phyloP scores from a whole-genome alignment of 2,113 vertebrate genomes.

The Leptodactylus fuscus region DNA sequence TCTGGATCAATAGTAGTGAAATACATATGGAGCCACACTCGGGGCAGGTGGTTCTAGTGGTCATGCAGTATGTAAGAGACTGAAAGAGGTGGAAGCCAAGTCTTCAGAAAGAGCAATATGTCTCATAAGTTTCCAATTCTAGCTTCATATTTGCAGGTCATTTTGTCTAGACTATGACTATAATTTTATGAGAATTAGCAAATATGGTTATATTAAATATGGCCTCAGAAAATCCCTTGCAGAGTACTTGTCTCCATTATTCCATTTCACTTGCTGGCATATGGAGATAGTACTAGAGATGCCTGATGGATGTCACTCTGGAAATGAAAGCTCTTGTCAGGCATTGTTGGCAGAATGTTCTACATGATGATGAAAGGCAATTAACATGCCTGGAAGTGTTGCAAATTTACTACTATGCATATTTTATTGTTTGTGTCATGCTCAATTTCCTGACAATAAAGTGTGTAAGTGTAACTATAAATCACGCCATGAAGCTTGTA shows the following conservation, averaged over 20 bases:
- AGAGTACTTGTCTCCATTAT: neutral
- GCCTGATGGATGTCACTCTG: neutral
- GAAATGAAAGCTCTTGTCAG: neutral
- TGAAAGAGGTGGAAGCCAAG: too few species aligned
- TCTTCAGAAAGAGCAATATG: too few species aligned
- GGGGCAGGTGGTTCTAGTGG: too few species aligned
- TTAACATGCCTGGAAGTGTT: conserved; percentile 24
- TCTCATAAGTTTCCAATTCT: too few species aligned
- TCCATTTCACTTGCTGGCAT: neutral
- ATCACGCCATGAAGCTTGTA: neutral
- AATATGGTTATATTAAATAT: too few species aligned
- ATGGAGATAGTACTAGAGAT: neutral
- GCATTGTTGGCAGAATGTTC: neutral
- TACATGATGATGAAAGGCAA: conserved; percentile 14
- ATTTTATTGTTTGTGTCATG: conserved; percentile 28
- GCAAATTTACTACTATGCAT: conserved; percentile 12
- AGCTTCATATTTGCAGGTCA: too few species aligned
- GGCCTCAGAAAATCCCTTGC: too few species aligned
- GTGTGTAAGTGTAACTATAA: conserved; percentile 1
- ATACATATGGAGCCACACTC: too few species aligned
- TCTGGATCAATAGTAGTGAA: too few species aligned
- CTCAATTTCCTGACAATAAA: conserved; percentile 23
- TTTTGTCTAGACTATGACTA: too few species aligned
- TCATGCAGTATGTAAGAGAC: too few species aligned
- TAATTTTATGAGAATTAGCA: too few species aligned